Evolutionary conservation across 2,797 vertebrate species (phyloP), one percentile per base, ranked within the genome.

Genomic region (Diplodus sargus): DNA sequence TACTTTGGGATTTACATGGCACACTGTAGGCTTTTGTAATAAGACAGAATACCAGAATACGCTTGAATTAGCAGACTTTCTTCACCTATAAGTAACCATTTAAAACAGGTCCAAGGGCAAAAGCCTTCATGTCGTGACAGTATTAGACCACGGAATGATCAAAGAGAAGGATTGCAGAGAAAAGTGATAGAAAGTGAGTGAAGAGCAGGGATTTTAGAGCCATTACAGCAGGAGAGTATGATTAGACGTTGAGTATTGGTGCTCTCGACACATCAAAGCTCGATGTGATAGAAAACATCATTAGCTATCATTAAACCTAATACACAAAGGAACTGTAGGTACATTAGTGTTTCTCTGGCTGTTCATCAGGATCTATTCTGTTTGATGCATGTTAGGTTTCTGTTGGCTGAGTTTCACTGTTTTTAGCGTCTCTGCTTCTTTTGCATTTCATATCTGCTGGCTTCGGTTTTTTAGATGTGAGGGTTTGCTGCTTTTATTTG

Each of bases 211-310:
- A 66, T 66, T 65, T 48, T 25, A 58, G 10, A 49, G 43, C 13
- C 20, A 48, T 59, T 34, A 57, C 20, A 59, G 42, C 25, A 58
- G 53, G 34, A 70, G 34, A 12, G 12, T 30, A 13, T 71, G 49
- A 51, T 76, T 67, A 63, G 8, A 80, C 52, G 25, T 3, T 49
- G 43, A 69, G 17, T 45, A 54, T 57, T 22, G 4, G 45, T 64
- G 28, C 0, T 45, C 22, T 49, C 66, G 61, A 74, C 28, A 79
- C 56, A 73, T 81, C 52, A 74, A 59, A 74, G 65, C 58, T 72
- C 54, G 58, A 34, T 43, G 5, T 63, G 39, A 67, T 60, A 58
- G 17, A 42, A 56, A 68, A 58, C 4, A 0, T 43, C 28, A 71
- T 57, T 25, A 48, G 48, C 23, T 12, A 18, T 51, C 23, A 43